Conservation (phyloP, 2,888 invertebrate genomes). For the Barypeithes pellucidus region DNA sequence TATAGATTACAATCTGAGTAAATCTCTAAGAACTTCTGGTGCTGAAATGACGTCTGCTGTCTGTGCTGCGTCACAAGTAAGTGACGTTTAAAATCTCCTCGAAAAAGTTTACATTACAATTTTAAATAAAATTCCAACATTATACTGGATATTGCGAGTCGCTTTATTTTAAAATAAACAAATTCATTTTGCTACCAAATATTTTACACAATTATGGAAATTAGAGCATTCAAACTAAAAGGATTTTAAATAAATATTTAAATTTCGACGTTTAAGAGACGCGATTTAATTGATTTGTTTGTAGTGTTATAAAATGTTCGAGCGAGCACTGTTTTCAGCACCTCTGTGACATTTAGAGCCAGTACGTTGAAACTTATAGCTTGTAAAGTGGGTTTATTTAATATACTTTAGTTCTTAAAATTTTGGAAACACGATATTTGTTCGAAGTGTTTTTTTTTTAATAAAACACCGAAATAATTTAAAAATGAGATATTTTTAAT, state of each 20-base stretch:
- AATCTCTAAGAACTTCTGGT: too few relatives aligned
- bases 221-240: conserved; percentile 10
- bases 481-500: too few relatives aligned
- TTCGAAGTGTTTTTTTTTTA: too few relatives aligned
- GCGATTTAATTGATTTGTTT: conserved; percentile 11
- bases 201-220: conserved; percentile 14
- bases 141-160: conserved; percentile 4
- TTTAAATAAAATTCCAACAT: background rate
- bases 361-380: background rate
- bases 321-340: background rate
- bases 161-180: conserved; percentile 13
- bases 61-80: conserved; percentile 4
- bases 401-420: too few relatives aligned
- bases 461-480: too few relatives aligned
- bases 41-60: too few relatives aligned
- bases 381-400: background rate
- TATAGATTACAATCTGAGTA: too few relatives aligned
- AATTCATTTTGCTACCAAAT: background rate
- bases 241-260: conserved; percentile 17
- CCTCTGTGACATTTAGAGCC: conserved; percentile 15
- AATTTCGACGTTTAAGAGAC: background rate
- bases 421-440: too few relatives aligned
- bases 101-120: conserved; percentile 2
- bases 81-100: conserved; percentile 1
- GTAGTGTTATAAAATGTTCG: conserved; percentile 5